Conservation (phyloP, 2,888 invertebrate species). For the Troglohyphantes excavatus region DNA sequence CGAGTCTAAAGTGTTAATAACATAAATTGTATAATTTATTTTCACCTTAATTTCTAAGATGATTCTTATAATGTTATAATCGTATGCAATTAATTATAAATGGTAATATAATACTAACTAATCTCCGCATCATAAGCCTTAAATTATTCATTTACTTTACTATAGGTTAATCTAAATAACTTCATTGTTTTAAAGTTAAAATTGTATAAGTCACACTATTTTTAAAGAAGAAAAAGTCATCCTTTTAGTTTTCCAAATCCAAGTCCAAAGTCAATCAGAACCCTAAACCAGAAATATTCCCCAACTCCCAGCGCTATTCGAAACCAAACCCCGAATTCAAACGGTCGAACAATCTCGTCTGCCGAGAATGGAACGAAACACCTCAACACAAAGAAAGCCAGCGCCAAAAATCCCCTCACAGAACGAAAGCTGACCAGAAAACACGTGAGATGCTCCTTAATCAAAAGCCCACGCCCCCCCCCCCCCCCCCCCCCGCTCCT, state of each 20-base stretch:
- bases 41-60: too few relatives aligned
- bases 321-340: slow-evolving; percentile 1
- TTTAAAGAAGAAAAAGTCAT: background rate
- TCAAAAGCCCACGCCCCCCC: slow-evolving; percentile 52
- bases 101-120: too few relatives aligned
- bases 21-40: too few relatives aligned
- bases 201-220: too few relatives aligned
- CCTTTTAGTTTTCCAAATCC: background rate
- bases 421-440: slow-evolving; percentile 55
- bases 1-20: too few relatives aligned
- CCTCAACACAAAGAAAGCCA: slow-evolving; percentile 31
- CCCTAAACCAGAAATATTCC: background rate
- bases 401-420: background rate
- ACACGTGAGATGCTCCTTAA: slow-evolving; percentile 74
- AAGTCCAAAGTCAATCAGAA: background rate
- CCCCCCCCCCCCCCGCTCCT: background rate
- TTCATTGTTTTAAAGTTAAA: too few relatives aligned
- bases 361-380: slow-evolving; percentile 33
- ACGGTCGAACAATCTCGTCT: slow-evolving; percentile 10
- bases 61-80: too few relatives aligned
- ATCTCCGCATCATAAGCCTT: too few relatives aligned
- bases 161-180: too few relatives aligned
- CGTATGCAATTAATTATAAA: too few relatives aligned
- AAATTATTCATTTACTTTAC: too few relatives aligned
- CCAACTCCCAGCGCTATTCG: background rate